Conservation (phyloP, 2,797 vertebrate species). For the Acanthis flammea region DNA sequence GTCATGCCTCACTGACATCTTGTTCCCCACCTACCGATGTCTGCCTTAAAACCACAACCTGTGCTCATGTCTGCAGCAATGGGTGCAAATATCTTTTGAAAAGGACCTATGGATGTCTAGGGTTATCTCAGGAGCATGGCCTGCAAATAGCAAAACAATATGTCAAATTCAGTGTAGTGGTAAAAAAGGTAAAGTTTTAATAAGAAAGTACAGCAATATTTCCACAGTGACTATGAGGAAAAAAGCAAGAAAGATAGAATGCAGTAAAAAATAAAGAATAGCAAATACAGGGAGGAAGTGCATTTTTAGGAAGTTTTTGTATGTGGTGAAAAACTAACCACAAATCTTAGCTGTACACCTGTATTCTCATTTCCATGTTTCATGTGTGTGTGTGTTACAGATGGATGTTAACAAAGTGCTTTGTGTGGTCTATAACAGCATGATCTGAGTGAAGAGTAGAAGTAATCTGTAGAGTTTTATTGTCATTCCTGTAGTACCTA, state of each 20-base stretch:
- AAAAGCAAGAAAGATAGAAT: neutral
- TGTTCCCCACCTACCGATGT: neutral
- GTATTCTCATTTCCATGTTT: neutral
- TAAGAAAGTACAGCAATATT: neutral
- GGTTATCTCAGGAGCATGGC: neutral
- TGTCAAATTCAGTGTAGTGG: neutral
- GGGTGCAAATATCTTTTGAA: neutral
- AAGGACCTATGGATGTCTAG: neutral
- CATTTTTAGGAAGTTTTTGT: neutral
- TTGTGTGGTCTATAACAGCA: neutral
- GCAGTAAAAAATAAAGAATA: neutral
- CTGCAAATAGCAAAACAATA: neutral
- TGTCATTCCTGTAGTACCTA: neutral
- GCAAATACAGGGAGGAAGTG: neutral
- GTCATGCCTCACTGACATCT: neutral
- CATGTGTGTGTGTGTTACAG: rapidly evolving
- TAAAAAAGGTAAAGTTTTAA: neutral
- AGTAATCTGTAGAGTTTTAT: neutral
- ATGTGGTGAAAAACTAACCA: neutral
- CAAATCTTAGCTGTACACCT: neutral
- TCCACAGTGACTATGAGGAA: neutral
- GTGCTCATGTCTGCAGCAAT: neutral
- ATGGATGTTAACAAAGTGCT: neutral
- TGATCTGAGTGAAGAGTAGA: neutral
- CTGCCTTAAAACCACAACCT: neutral